phyloP scores from a whole-genome alignment of 2,888 invertebrate genomes.

The Ichneumoninae sp. region DNA sequence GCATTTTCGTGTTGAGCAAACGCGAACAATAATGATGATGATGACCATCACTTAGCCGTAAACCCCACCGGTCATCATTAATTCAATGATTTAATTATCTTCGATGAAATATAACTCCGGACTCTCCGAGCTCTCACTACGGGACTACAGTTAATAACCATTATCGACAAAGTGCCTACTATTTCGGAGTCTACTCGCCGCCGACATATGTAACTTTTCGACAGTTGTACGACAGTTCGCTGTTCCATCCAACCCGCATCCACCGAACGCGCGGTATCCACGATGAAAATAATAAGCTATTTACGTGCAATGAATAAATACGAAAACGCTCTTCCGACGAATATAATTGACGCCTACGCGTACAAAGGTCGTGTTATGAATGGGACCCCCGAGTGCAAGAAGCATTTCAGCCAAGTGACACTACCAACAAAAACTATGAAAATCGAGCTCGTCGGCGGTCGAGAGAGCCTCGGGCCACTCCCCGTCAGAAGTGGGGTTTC shows the following conservation, averaged over 20 bases:
- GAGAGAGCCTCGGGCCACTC: slow-evolving; percentile 58
- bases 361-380: slow-evolving; percentile 60
- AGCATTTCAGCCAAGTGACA: slow-evolving; percentile 81
- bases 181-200: slow-evolving; percentile 16
- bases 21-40: slow-evolving; percentile 38
- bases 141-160: slow-evolving; percentile 53
- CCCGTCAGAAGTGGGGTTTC: slow-evolving; percentile 80
- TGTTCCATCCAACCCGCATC: neutral
- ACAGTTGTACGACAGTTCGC: slow-evolving; percentile 25
- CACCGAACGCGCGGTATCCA: slow-evolving; percentile 12
- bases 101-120: slow-evolving; percentile 37
- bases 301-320: slow-evolving; percentile 25
- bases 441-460: slow-evolving; percentile 77
- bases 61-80: slow-evolving; percentile 53
- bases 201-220: slow-evolving; percentile 40
- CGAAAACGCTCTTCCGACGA: slow-evolving; percentile 10
- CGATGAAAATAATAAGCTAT: slow-evolving; percentile 35
- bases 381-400: slow-evolving; percentile 76
- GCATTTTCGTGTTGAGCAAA: slow-evolving; percentile 40
- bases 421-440: slow-evolving; percentile 79
- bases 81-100: slow-evolving; percentile 54
- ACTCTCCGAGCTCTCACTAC: slow-evolving; percentile 30
- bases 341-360: slow-evolving; percentile 36
- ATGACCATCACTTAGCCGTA: slow-evolving; percentile 37
- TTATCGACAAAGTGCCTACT: slow-evolving; percentile 35